These are phyloP conservation scores for Pleuronectes platessa DNA, from an alignment of 2,113 vertebrate species.

Conservation along the genomic window DNA sequence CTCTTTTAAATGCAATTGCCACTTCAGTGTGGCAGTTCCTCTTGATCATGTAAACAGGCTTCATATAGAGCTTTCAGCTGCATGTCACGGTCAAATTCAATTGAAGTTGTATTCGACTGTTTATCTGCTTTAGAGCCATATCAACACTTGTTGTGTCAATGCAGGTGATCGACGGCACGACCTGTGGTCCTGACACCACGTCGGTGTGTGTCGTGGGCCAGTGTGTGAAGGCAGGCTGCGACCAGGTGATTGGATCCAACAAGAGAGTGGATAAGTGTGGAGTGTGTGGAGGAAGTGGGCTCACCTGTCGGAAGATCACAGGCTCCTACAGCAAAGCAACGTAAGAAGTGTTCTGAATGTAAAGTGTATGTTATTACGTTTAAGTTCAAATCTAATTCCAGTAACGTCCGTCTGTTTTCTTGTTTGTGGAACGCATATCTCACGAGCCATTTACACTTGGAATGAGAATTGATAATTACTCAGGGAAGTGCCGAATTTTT, in stretches of 20 bases:
- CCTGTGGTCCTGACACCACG: slow-evolving; percentile 93
- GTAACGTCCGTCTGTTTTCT: not conserved
- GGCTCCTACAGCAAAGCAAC: slow-evolving; percentile 89
- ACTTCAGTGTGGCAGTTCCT: not conserved
- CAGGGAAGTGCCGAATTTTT: too few species aligned
- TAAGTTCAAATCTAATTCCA: not conserved
- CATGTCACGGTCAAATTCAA: not conserved
- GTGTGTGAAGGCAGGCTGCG: slow-evolving; percentile 97
- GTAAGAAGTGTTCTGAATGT: slow-evolving; percentile 32
- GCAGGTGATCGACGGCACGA: slow-evolving; percentile 94
- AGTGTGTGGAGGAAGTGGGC: slow-evolving; percentile 90
- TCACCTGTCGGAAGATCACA: slow-evolving; percentile 90
- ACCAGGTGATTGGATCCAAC: slow-evolving; percentile 91
- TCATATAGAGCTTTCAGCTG: not conserved
- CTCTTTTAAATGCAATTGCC: not conserved
- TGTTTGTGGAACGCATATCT: too few species aligned
- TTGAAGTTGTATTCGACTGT: not conserved
- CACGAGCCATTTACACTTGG: too few species aligned
- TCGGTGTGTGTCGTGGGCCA: slow-evolving; percentile 95
- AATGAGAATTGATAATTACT: too few species aligned
- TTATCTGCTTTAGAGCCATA: not conserved
- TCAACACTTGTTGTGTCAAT: not conserved
- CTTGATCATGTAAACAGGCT: not conserved
- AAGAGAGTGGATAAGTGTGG: slow-evolving; percentile 95
- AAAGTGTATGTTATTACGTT: not conserved